These are phyloP conservation scores for Spatulosminthurus flaviceps DNA, from an alignment of 2,888 invertebrate genomes.

Conservation along the genomic window DNA sequence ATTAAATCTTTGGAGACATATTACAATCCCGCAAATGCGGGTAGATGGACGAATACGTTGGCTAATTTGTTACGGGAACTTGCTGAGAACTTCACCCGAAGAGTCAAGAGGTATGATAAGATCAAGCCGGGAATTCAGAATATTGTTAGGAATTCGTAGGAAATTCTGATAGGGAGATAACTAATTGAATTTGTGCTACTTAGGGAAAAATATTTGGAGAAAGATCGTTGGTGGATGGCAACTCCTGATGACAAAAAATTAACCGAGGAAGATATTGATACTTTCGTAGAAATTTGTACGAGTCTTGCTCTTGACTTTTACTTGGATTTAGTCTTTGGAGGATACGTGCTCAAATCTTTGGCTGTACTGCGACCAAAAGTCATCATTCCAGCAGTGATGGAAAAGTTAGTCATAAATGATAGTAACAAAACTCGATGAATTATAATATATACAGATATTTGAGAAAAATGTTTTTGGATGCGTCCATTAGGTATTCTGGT, in stretches of 20 bases:
- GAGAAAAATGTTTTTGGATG: slow-evolving; percentile 21
- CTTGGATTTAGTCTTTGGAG: slow-evolving; percentile 58
- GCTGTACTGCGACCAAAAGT: slow-evolving; percentile 82
- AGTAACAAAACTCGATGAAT: too few relatives aligned
- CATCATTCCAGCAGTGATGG: slow-evolving; percentile 83
- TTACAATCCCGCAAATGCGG: slow-evolving; percentile 87
- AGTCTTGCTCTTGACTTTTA: slow-evolving; percentile 62
- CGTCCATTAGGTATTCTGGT: slow-evolving; percentile 49
- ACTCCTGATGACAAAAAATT: slow-evolving; percentile 77
- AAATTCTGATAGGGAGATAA: too few relatives aligned
- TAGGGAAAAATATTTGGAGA: slow-evolving; percentile 73
- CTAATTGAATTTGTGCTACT: background rate
- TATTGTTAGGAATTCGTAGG: too few relatives aligned
- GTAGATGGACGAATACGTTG: slow-evolving; percentile 78
- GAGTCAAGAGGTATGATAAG: slow-evolving; percentile 68
- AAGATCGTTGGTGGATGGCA: slow-evolving; percentile 75
- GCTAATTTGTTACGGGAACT: slow-evolving; percentile 76
- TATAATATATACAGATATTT: background rate
- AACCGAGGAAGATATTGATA: slow-evolving; percentile 81
- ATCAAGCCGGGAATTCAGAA: background rate
- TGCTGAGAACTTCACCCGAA: slow-evolving; percentile 74
- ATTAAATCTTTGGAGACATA: slow-evolving; percentile 86
- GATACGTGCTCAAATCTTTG: slow-evolving; percentile 73
- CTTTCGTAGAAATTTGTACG: slow-evolving; percentile 74
- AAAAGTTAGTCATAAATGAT: slow-evolving; percentile 69